Evolutionary conservation across 1,140 invertebrate species (phyloP).

Genomic region (Drosophila ercepeae): DNA sequence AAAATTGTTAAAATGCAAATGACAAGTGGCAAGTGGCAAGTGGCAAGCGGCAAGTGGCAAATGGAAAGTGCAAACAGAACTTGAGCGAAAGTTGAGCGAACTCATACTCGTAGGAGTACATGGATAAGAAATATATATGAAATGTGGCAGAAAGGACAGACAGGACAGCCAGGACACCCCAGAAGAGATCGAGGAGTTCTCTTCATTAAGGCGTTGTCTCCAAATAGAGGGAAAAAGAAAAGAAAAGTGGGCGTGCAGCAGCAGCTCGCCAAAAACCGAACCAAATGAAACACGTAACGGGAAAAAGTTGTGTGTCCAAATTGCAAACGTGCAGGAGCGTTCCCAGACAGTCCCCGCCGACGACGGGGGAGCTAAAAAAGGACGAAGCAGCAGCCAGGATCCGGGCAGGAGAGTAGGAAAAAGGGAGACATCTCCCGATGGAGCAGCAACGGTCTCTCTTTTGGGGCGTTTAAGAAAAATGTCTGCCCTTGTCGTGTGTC

Average conservation of each 20-base stretch:
- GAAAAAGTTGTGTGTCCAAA: slow-evolving; percentile 63
- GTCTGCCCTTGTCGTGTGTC: slow-evolving; percentile 68
- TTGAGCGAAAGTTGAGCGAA: slow-evolving; percentile 19
- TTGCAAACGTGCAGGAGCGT: slow-evolving; percentile 48
- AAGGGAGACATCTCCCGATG: background rate
- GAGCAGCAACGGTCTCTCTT: slow-evolving; percentile 1
- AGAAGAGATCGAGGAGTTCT: background rate
- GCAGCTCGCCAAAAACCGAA: slow-evolving; percentile 14
- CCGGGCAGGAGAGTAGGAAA: too few relatives aligned
- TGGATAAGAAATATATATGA: background rate
- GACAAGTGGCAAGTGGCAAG: slow-evolving; percentile 24
- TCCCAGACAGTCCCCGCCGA: background rate
- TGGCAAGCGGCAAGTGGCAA: slow-evolving; percentile 28
- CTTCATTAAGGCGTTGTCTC: slow-evolving; percentile 33
- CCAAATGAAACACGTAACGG: slow-evolving; percentile 67
- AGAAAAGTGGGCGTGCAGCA: background rate
- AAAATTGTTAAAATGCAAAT: slow-evolving; percentile 57
- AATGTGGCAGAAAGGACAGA: background rate
- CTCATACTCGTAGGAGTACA: too few relatives aligned
- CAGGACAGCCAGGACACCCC: too few relatives aligned
- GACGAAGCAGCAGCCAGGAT: too few relatives aligned
- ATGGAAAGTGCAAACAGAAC: slow-evolving; percentile 51
- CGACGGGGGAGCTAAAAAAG: background rate
- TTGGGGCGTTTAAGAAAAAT: slow-evolving; percentile 56
- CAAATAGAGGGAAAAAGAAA: background rate